These are phyloP conservation scores for Chalcis sispes DNA, from an alignment of 2,888 invertebrate genomes.

Conservation along the genomic window DNA sequence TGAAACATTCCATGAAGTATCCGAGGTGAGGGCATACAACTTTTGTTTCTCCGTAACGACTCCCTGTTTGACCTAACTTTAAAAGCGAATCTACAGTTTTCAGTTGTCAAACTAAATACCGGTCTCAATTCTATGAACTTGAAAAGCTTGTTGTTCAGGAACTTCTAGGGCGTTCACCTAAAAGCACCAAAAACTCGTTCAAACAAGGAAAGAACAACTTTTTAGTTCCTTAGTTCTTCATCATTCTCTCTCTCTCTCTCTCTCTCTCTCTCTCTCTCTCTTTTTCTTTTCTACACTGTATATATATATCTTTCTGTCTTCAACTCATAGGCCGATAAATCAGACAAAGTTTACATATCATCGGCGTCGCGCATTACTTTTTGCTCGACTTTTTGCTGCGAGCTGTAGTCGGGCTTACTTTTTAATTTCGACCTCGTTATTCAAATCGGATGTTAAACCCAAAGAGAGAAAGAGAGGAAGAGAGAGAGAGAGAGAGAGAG, in stretches of 20 bases:
- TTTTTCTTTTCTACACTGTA: too few relatives aligned
- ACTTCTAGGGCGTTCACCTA: constrained; percentile 53
- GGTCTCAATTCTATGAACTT: constrained; percentile 58
- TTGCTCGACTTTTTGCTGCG: background rate
- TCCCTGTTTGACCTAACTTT: constrained; percentile 58
- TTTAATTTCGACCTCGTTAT: constrained; percentile 34
- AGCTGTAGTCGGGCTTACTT: background rate
- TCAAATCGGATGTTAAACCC: background rate
- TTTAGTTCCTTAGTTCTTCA: constrained; percentile 55
- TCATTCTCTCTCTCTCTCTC: constrained; percentile 61
- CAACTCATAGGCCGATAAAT: constrained; percentile 51
- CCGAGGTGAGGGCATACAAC: constrained; percentile 36
- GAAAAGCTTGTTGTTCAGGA: constrained; percentile 58
- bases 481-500: background rate
- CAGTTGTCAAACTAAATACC: constrained; percentile 59
- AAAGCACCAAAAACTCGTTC: constrained; percentile 57
- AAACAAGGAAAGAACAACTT: constrained; percentile 58
- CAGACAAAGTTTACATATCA: constrained; percentile 47
- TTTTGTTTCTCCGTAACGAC: constrained; percentile 54
- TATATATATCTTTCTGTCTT: background rate
- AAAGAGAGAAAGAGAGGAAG: too few relatives aligned
- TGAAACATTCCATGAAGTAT: constrained; percentile 54
- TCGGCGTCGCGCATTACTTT: background rate
- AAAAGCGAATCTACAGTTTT: constrained; percentile 57
- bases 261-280: constrained; percentile 50